phyloP scores from a whole-genome alignment of 2,888 invertebrate species.

The Saturnia japonica region DNA sequence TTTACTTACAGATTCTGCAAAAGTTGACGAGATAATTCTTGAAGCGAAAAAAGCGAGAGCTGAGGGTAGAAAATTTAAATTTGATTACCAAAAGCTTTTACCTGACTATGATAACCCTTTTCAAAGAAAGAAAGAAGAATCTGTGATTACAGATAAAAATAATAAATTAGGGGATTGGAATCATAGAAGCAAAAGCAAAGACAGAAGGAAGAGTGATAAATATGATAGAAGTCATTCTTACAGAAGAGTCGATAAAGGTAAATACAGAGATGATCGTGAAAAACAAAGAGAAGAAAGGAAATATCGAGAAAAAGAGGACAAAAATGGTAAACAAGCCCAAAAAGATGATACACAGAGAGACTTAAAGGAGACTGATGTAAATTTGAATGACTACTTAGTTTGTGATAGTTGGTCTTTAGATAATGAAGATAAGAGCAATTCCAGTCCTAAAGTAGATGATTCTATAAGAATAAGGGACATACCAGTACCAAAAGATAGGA shows the following conservation, averaged over 20 bases:
- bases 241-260: constrained; percentile 34
- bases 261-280: constrained; percentile 33
- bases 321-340: constrained; percentile 34
- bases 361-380: constrained; percentile 61
- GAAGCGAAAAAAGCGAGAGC: constrained; percentile 71
- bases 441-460: constrained; percentile 55
- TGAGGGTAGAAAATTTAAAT: constrained; percentile 71
- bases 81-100: constrained; percentile 68
- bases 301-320: constrained; percentile 41
- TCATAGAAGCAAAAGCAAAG: constrained; percentile 25
- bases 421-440: constrained; percentile 62
- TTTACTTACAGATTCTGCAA: constrained; percentile 59
- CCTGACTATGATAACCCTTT: constrained; percentile 76
- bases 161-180: constrained; percentile 42
- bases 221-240: constrained; percentile 35
- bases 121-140: constrained; percentile 61
- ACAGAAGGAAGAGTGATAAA: constrained; percentile 35
- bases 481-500: constrained; percentile 33
- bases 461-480: constrained; percentile 36
- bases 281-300: constrained; percentile 34
- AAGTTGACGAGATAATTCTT: constrained; percentile 70
- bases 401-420: constrained; percentile 79
- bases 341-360: constrained; percentile 31
- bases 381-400: constrained; percentile 69
- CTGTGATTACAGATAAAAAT: constrained; percentile 18